Evolutionary conservation across 2,113 vertebrate species (phyloP).

Genomic region (Bettongia penicillata): DNA sequence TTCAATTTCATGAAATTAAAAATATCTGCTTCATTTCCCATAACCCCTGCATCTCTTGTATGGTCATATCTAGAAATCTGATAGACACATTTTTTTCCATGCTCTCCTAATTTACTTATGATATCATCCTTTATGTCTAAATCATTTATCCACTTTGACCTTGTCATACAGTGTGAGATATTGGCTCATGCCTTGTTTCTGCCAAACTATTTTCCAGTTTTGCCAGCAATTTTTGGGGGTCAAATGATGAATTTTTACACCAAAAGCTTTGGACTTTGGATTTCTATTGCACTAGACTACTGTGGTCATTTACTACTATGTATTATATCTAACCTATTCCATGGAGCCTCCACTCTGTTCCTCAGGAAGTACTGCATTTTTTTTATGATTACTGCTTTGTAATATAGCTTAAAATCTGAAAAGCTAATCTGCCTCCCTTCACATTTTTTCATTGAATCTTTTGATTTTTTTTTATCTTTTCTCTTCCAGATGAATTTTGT

Average conservation of each 20-base stretch:
- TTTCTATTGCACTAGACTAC: background rate
- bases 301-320: background rate
- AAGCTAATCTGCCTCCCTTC: background rate
- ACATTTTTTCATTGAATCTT: background rate
- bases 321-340: background rate
- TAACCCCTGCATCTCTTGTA: background rate
- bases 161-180: background rate
- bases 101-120: too few relatives aligned
- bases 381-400: background rate
- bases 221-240: background rate
- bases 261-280: background rate
- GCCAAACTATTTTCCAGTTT: background rate
- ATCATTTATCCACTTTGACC: background rate
- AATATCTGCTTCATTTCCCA: background rate
- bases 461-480: background rate
- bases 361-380: background rate
- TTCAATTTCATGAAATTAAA: background rate
- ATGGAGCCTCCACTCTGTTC: background rate
- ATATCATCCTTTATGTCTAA: background rate
- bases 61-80: too few relatives aligned
- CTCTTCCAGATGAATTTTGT: background rate
- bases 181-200: background rate
- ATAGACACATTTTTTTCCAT: too few relatives aligned
- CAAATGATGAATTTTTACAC: background rate
- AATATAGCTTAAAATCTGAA: background rate